Evolutionary conservation across 2,797 vertebrate genomes (phyloP), one percentile per base, ranked within the genome.

Genomic region (Myotis planiceps): DNA sequence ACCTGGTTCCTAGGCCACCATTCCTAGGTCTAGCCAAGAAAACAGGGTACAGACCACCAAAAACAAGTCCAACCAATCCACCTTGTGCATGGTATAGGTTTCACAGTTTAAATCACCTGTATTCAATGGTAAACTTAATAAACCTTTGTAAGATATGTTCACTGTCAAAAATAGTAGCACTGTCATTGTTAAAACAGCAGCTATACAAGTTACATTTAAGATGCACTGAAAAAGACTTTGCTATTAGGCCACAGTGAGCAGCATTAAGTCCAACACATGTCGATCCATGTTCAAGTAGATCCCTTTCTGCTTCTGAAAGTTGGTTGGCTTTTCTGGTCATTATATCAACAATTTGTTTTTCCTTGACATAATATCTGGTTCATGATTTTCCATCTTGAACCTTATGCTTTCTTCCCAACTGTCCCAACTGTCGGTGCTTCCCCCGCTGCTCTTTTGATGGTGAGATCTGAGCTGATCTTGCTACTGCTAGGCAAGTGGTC

Each of bases 81-180:
- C 29, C 29, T 47, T 29, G 2, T 2, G 16, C 49, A 19, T 47
- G 71, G 42, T 29, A 32, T 18, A 66, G n/a, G 63, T 66, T 34
- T 32, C 16, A 66, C 63, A 66, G 19, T 34, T 66, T 32, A 66
- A 32, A 66, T 66, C n/a, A 34, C 63, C n/a, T 66, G 97, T 76
- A 98, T 98, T 82, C 65, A 99, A 97, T 49, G 99, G 98, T 0
- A 53, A 51, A 18, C 80, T 98, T 74, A 99, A 58, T 96, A 3
- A 95, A 53, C 13, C 94, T 21, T 98, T 97, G 93, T 99, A 99
- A 69, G 98, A 21, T 0, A 87, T 84, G 6, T 86, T 19, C 0
- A 99, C 99, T 32, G 99, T 98, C 66, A 99, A 0, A 96, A 99
- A 99, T 0, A 99, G 99, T 93, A 99, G 69, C 45, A 98, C 95